These are phyloP conservation scores for Drosophila fungiperda DNA, from an alignment of 2,888 invertebrate genomes.

Conservation along the genomic window DNA sequence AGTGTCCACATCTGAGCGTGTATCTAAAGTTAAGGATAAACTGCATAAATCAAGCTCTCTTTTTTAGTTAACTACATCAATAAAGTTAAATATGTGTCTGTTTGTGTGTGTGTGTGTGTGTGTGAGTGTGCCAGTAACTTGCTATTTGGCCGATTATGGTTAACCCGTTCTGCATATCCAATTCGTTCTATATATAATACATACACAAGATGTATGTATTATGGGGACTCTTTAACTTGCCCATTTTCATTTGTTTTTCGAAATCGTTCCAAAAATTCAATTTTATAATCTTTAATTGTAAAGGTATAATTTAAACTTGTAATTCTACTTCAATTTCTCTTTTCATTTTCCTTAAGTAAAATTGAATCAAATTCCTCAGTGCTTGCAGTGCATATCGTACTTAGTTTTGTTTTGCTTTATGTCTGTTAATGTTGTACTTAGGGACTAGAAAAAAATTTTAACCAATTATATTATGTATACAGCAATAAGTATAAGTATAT, in stretches of 20 bases:
- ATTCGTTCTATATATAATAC: constrained; percentile 24
- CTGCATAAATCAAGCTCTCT: neutral
- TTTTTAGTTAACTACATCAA: constrained; percentile 6
- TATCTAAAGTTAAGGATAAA: neutral
- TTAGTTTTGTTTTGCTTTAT: constrained; percentile 47
- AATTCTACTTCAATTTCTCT: constrained; percentile 61
- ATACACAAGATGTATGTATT: constrained; percentile 7
- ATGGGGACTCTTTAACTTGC: constrained; percentile 36
- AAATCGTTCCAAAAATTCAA: constrained; percentile 25
- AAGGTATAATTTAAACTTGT: constrained; percentile 57
- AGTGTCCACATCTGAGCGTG: constrained; percentile 9
- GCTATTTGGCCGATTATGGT: constrained; percentile 23
- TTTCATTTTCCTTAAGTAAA: constrained; percentile 75
- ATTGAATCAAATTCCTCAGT: constrained; percentile 86
- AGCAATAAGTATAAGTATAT: constrained; percentile 15
- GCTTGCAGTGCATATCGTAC: constrained; percentile 85
- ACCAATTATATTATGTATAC: constrained; percentile 22
- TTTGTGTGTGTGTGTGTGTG: constrained; percentile 1
- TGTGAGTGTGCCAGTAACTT: constrained; percentile 31
- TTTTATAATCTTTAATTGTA: constrained; percentile 40
- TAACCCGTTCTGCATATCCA: constrained; percentile 41
- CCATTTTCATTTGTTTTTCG: constrained; percentile 38
- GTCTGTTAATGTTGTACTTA: constrained; percentile 53
- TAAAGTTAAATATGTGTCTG: constrained; percentile 1
- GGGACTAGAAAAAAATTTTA: constrained; percentile 48